A percentile compares a stretch with the other conserved stretches of the same genome.
phyloP scores from a whole-genome alignment of 2,888 invertebrate genomes.

The Nymphalis c-album region DNA sequence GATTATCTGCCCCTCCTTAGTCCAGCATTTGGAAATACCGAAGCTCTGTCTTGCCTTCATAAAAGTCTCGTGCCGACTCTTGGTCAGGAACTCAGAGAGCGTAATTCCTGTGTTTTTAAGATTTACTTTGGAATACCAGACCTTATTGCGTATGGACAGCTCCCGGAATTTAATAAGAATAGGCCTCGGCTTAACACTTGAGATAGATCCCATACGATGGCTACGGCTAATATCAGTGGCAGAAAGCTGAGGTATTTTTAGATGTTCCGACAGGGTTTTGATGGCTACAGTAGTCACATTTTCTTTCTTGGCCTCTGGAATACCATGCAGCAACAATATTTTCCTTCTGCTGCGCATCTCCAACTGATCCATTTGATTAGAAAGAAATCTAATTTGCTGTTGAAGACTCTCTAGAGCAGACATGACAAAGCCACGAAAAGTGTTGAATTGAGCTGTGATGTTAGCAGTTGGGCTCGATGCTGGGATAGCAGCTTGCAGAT shows the following conservation, averaged over 20 bases:
- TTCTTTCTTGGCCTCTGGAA: conserved; percentile 23
- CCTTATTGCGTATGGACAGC: neutral
- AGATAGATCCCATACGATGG: conserved; percentile 12
- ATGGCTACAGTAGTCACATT: conserved; percentile 12
- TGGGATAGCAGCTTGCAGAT: neutral
- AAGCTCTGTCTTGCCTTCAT: conserved; percentile 16
- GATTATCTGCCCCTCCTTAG: conserved; percentile 14
- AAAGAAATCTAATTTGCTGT: conserved; percentile 23
- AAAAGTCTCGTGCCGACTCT: conserved; percentile 17
- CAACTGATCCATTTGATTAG: conserved; percentile 15
- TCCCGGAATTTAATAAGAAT: conserved; percentile 9
- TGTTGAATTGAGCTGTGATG: conserved; percentile 11
- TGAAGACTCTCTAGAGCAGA: conserved; percentile 19
- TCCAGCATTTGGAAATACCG: too few relatives aligned
- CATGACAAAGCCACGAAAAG: conserved; percentile 25
- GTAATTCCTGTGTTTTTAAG: conserved; percentile 12
- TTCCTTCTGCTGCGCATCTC: conserved; percentile 34
- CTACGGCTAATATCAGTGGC: conserved; percentile 3
- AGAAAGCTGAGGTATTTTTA: conserved; percentile 17
- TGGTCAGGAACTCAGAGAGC: conserved; percentile 23
- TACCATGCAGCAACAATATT: conserved; percentile 30
- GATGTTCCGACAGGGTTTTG: conserved; percentile 6
- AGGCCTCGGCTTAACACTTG: too few relatives aligned
- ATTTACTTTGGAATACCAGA: conserved; percentile 13
- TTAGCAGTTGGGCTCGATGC: neutral